Conservation (phyloP, 1,140 invertebrate species). For the Drosophila grimshawi region DNA sequence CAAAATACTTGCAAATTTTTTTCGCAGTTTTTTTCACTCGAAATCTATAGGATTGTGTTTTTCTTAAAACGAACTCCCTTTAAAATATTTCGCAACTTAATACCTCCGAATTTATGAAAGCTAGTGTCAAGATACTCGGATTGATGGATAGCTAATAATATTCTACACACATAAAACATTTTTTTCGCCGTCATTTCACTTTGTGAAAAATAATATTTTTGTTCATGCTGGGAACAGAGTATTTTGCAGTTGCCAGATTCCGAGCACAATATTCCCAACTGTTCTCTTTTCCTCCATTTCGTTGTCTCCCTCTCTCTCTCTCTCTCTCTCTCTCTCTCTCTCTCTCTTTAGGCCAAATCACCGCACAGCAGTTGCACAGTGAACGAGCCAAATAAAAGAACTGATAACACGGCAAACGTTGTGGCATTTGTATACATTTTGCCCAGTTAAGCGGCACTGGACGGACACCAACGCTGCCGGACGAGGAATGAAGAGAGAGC, state of each 20-base stretch:
- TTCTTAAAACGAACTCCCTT: too few relatives aligned
- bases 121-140: too few relatives aligned
- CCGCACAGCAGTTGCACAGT: constrained; percentile 4
- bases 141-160: too few relatives aligned
- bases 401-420: constrained; percentile 65
- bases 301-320: not conserved
- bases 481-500: too few relatives aligned
- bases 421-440: constrained; percentile 76
- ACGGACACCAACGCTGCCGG: not conserved
- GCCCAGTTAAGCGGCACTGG: constrained; percentile 55
- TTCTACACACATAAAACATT: too few relatives aligned
- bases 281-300: not conserved
- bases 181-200: too few relatives aligned
- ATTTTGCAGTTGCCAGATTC: not conserved
- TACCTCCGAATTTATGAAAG: too few relatives aligned
- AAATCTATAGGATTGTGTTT: too few relatives aligned
- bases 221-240: not conserved
- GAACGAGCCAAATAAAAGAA: constrained; percentile 55
- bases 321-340: constrained; percentile 14
- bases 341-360: constrained; percentile 20
- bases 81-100: too few relatives aligned
- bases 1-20: not conserved
- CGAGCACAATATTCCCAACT: not conserved
- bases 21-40: not conserved
- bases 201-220: too few relatives aligned